Percentiles rank a stretch among this genome's conserved stretches.
phyloP scores from a whole-genome alignment of 2,888 invertebrate species.

The Campoplex capitator region DNA sequence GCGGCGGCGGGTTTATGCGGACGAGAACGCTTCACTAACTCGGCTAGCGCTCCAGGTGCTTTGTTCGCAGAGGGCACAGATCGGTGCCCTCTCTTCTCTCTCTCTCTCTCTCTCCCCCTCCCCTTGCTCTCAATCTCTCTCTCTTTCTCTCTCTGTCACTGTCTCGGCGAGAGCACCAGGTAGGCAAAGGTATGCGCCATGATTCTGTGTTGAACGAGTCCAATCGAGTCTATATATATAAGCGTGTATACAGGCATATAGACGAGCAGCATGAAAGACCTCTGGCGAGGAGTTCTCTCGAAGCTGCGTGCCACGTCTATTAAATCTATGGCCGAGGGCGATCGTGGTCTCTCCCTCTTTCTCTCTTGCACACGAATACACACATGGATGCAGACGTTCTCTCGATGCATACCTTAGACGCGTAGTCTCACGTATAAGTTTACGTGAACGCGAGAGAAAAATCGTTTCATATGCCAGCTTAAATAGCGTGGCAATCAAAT shows the following conservation, averaged over 20 bases:
- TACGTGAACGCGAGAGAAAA: neutral
- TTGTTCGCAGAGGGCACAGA: conserved; percentile 58
- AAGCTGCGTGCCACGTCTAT: conserved; percentile 60
- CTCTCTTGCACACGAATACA: neutral
- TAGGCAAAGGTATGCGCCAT: conserved; percentile 50
- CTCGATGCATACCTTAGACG: conserved; percentile 58
- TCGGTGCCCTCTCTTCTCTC: conserved; percentile 26
- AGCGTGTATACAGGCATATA: neutral
- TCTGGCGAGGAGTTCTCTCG: conserved; percentile 44
- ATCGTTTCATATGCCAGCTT: neutral
- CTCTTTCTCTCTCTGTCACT: neutral
- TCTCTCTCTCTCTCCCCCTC: neutral
- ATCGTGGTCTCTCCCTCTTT: conserved; percentile 23
- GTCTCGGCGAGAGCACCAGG: conserved; percentile 24
- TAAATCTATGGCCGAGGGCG: conserved; percentile 65
- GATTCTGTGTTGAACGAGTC: conserved; percentile 42
- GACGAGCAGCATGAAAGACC: conserved; percentile 29
- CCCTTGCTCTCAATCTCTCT: neutral
- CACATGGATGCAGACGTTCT: neutral
- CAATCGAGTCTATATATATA: conserved; percentile 17
- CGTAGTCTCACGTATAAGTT: conserved; percentile 38
- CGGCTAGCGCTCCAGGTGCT: conserved; percentile 64
- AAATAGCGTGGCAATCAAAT: neutral
- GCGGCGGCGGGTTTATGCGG: conserved; percentile 16
- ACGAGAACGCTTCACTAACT: conserved; percentile 50